Evolutionary conservation across 2,113 vertebrate species (phyloP), one percentile per base, ranked within the genome.

Genomic region (Lophius piscatorius): DNA sequence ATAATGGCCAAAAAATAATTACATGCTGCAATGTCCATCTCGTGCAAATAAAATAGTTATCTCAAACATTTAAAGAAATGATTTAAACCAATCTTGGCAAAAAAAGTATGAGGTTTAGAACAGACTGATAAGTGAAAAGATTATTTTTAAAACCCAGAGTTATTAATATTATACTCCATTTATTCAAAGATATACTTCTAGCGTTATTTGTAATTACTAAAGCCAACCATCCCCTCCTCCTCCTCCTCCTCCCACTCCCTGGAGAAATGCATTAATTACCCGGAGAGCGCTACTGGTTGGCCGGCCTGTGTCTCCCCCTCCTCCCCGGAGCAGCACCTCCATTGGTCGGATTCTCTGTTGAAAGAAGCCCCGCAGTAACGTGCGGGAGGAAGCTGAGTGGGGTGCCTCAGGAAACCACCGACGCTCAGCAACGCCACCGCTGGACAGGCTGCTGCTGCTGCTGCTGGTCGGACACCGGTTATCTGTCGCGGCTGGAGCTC

Each of bases 281-380:
- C 35, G 24, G 52, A 34, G 63, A 51, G 51, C 20, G 74, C 12
- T 46, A 23, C 64, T 47, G 63, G 63, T 90, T 83, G 87, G 87
- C 79, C 79, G 67, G 36, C 62, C 20, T 11, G 14, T 56, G n/a
- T n/a, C n/a, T n/a, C n/a, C 31, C 39, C 39, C 59, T 63, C 38
- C 55, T 50, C 10, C 29, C 47, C 61, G 65, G 47, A 31, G 26
- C 62, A 1, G 70, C 41, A 6, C 5, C 49, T n/a, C 44, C 42
- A 87, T 87, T 89, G 88, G 86, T 63, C 72, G 1, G 66, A 29
- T 3, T 45, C 71, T 36, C 28, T 70, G 76, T 87, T 80, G 77
- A 87, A 70, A 74, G 84, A 63, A 84, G 67, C 77, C 26, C 63
- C 47, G 86, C 78, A 80, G 58, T 73, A 69, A 70, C 71, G 69